Conservation (phyloP, 1,140 invertebrate genomes). For the Drosophila chauvacae region DNA sequence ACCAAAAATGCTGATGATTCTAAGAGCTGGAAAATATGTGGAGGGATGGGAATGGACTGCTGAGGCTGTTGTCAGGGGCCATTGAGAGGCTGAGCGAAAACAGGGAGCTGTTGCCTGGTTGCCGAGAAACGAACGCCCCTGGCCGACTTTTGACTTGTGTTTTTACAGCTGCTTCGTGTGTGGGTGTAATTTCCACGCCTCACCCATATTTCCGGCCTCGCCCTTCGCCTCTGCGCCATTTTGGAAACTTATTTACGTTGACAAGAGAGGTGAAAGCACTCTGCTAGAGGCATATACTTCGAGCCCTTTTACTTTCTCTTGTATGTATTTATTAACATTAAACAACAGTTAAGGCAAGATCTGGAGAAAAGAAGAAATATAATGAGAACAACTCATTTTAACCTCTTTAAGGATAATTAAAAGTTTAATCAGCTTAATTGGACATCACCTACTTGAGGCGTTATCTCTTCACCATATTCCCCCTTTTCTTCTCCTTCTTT, state of each 20-base stretch:
- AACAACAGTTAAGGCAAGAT: too few species aligned
- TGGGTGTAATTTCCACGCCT: constrained; percentile 19
- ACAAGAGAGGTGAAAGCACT: constrained; percentile 43
- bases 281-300: constrained; percentile 6
- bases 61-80: not conserved
- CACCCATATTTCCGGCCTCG: not conserved
- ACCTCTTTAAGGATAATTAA: constrained; percentile 3
- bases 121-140: constrained; percentile 39
- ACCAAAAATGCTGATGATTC: constrained; percentile 41
- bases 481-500: not conserved
- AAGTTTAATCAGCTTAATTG: constrained; percentile 22
- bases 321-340: too few species aligned
- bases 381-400: constrained; percentile 3
- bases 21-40: not conserved
- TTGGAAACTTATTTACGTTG: constrained; percentile 69
- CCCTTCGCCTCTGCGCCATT: not conserved
- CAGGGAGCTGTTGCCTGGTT: constrained; percentile 35
- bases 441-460: constrained; percentile 2
- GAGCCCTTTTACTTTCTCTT: not conserved
- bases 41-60: not conserved
- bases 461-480: not conserved
- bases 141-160: constrained; percentile 61
- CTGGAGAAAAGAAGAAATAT: not conserved
- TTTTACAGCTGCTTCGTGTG: constrained; percentile 58
- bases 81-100: not conserved